Percentiles rank a stretch among this genome's conserved stretches.
Evolutionary conservation across 2,113 vertebrate genomes (phyloP).

Genomic region (Telmatochromis bifrenatus): DNA sequence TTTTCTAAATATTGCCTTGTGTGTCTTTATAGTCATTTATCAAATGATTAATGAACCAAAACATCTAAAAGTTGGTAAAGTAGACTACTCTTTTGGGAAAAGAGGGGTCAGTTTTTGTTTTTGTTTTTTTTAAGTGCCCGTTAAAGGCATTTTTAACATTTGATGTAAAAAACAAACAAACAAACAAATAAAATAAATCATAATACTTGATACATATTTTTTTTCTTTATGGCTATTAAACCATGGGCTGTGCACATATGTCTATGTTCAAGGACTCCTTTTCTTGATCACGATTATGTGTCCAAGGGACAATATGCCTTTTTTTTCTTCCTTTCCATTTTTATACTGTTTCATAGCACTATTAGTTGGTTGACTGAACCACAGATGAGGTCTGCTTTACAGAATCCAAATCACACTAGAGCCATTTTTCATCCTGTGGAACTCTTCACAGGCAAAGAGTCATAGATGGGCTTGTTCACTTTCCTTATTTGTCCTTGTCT

Average conservation of each 20-base stretch:
- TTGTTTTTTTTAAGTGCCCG: not conserved
- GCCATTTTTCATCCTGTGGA: constrained; percentile 63
- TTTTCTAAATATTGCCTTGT: not conserved
- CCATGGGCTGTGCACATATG: not conserved
- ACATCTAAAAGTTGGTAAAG: not conserved
- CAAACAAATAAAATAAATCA: not conserved
- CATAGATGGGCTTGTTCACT: constrained; percentile 55
- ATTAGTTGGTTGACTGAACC: constrained; percentile 59
- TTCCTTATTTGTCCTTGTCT: constrained; percentile 69
- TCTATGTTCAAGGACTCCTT: constrained; percentile 5
- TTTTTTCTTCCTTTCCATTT: constrained; percentile 1
- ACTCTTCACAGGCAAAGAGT: constrained; percentile 57
- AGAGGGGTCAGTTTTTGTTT: not conserved
- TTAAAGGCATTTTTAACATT: not conserved
- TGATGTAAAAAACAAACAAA: not conserved
- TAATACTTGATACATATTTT: not conserved
- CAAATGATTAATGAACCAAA: not conserved
- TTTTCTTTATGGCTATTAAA: not conserved
- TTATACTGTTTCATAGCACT: constrained; percentile 22
- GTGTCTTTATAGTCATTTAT: not conserved
- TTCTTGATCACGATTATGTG: not conserved
- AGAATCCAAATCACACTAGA: constrained; percentile 56
- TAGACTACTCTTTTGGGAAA: not conserved
- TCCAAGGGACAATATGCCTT: constrained; percentile 13
- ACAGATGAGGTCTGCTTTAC: constrained; percentile 63